A percentile compares a stretch with the other conserved stretches of the same genome.
Evolutionary conservation across 2,113 vertebrate species (phyloP).

Genomic region (Phalacrocorax carbo): DNA sequence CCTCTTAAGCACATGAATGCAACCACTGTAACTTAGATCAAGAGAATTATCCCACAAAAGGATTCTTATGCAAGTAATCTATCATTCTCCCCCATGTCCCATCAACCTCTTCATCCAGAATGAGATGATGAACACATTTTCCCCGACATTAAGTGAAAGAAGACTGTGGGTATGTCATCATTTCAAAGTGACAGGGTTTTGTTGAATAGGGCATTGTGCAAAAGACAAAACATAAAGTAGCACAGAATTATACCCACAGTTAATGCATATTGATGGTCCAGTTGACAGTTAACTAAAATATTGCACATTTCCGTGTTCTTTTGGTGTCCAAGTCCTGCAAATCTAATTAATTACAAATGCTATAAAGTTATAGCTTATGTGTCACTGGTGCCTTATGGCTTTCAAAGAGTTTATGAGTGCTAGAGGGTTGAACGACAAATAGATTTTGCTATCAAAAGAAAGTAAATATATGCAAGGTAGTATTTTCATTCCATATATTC

Average conservation of each 20-base stretch:
- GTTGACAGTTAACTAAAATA: background rate
- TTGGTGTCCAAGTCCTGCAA: background rate
- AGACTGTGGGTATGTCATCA: background rate
- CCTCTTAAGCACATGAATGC: fast-evolving
- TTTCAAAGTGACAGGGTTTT: background rate
- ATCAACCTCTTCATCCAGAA: background rate
- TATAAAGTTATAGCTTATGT: background rate
- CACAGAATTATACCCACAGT: background rate
- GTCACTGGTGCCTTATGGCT: background rate
- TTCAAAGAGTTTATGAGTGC: background rate
- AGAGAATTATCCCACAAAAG: background rate
- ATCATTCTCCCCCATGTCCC: background rate
- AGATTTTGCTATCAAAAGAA: background rate
- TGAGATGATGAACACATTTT: background rate
- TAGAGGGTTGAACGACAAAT: background rate
- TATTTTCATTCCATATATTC: background rate
- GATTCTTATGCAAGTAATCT: background rate
- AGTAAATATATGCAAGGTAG: background rate
- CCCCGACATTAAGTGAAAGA: background rate
- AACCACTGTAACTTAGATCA: background rate
- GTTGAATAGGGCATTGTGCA: background rate
- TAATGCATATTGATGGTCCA: background rate
- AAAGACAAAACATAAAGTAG: background rate
- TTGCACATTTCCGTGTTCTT: background rate
- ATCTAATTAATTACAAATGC: background rate